Base-by-base conservation (phyloP, 2,797 vertebrate species). In the Eospalax fontanierii region DNA sequence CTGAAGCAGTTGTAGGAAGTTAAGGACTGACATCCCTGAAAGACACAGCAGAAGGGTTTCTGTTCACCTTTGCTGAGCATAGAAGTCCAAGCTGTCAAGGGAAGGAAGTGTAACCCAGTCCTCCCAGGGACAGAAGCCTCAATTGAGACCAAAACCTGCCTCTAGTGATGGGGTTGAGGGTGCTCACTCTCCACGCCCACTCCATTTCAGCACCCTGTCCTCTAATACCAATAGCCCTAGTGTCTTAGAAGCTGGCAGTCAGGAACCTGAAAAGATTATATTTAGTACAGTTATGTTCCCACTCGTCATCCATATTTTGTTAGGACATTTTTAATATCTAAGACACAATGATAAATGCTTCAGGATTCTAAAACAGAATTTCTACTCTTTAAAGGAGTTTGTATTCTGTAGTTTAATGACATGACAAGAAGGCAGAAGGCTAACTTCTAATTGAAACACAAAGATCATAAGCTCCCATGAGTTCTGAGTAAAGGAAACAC, bases 401-500 rank as follows among this genome's bases (percentile, higher is more conserved):
- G 9, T 28, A 38, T 30, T 54, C 28, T 91, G 63, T 84, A n/a
- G 9, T 92, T 90, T 91, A 65, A 79, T 95, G 84, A 12, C 81
- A 76, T 94, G 43, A 9, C 35, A 85, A 73, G 71, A 79, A 88
- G 71, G 38, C 33, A 18, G 38, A 71, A 65, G 40, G 61, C 50
- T 91, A 33, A 54, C 78, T 94, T 90, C 40, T 73, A 81, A 16
- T 35, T 40, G n/a, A 92, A 57, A 38, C 43, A 54, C 43, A 81
- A 22, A 33, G 50, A 83, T 3, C 5, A 12, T 91, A 83, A 76
- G 54, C 43, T 95, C 66, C n/a, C 19, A 3, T 46, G 84, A 66
- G 4, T 73, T 70, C 70, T 88, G 61, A 91, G 70, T 46, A 95
- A 91, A 82, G 87, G 18, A 84, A 76, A 43, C 43, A 33, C 91